Base-by-base conservation (phyloP, 2,797 vertebrate genomes). In the Nannoperca obscura region DNA sequence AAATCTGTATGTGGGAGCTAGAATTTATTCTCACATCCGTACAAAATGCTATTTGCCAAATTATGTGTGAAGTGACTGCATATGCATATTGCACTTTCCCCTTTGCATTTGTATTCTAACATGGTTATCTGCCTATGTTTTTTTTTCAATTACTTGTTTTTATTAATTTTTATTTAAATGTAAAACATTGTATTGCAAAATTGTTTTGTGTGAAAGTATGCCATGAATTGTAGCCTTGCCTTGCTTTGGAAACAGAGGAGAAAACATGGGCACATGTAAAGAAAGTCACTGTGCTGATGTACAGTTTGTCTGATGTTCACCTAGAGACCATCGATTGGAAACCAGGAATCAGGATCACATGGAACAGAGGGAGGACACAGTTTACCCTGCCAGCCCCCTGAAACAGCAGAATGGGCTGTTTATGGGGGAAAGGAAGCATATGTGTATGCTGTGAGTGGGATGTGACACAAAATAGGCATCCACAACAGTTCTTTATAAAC, bases 391-490 rank as follows among this genome's bases (percentile, higher is more conserved):
- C 38, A 5, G n/a, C 40, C 9, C 44, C 22, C 15, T 36, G 7
- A n/a, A 42, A 58, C 7, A 14, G 2, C n/a, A 61, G 19, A 36
- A 52, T 38, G 11, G 17, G 22, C 52, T 53, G 10, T 46, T 32
- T 3, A 32, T 36, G 30, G n/a, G 57, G 30, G 49, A 54, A 59
- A 49, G 19, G 22, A 36, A 58, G 24, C 40, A 44, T 42, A 44
- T 49, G 64, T 60, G 34, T 44, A 22, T 3, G 34, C 49, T 57
- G 62, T 53, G 54, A 47, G 68, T 53, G 34, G 40, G 42, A 53
- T 55, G 46, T 63, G 53, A 75, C 46, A 69, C 53, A 32, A 42
- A 67, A 67, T 19, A 34, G 42, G 15, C 13, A 19, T 38, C 47
- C 6, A 22, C 13, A 38, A 40, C 42, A 34, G 20, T 10, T 7